Conservation (phyloP, 2,113 vertebrate species). For the Vulpes ferrilata region DNA sequence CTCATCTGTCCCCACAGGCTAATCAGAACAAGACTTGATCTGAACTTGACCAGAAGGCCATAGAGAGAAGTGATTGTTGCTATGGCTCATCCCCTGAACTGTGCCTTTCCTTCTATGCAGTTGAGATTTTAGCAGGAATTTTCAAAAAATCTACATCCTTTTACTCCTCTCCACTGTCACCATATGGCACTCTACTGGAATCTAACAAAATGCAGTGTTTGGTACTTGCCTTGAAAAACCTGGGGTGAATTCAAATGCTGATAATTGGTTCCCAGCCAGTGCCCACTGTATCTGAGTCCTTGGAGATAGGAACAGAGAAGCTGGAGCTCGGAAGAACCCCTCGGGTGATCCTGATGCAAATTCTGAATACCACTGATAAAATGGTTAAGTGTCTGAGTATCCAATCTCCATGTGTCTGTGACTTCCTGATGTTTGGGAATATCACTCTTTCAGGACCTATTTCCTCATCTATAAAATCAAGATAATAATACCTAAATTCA, state of each 20-base stretch:
- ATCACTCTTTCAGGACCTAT: neutral
- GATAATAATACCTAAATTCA: neutral
- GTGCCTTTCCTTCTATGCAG: neutral
- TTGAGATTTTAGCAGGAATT: neutral
- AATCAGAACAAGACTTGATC: conserved; percentile 57
- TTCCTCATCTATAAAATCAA: neutral
- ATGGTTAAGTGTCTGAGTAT: neutral
- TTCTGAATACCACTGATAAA: neutral
- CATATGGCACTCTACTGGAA: neutral
- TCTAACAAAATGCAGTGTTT: neutral
- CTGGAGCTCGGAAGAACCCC: neutral
- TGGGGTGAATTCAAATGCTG: neutral
- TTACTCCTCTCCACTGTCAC: neutral
- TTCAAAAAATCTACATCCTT: neutral
- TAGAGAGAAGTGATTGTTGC: neutral
- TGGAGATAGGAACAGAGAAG: neutral
- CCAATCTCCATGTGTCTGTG: neutral
- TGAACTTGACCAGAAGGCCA: neutral
- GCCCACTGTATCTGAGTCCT: neutral
- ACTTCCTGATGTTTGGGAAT: neutral
- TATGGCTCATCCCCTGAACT: conserved; percentile 16
- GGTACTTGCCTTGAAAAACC: neutral
- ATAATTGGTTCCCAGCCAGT: neutral
- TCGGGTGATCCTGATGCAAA: neutral
- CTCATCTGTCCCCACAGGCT: conserved; percentile 55